Evolutionary conservation across 2,888 invertebrate species (phyloP).

Genomic region (Brenthis hecate): DNA sequence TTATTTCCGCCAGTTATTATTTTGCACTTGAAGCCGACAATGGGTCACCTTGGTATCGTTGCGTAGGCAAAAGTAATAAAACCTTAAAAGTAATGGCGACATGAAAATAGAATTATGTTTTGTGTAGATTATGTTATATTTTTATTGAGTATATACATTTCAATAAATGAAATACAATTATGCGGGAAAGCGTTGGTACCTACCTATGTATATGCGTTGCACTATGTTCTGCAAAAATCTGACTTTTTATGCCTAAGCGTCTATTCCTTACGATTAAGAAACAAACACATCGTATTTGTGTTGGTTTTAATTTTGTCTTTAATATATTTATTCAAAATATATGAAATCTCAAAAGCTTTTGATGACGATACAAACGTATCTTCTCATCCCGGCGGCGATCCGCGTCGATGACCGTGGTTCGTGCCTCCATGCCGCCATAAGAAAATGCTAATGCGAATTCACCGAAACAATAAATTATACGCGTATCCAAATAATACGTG

Average conservation of each 20-base stretch:
- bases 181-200: too few species aligned
- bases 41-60: slow-evolving; percentile 40
- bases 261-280: too few species aligned
- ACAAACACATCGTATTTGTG: too few species aligned
- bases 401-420: slow-evolving; percentile 35
- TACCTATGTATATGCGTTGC: too few species aligned
- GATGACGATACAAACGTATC: slow-evolving; percentile 13
- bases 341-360: not conserved
- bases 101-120: slow-evolving; percentile 11
- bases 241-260: too few species aligned
- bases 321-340: too few species aligned
- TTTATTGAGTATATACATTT: too few species aligned
- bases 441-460: slow-evolving; percentile 35
- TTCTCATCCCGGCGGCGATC: slow-evolving; percentile 34
- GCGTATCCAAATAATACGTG: not conserved
- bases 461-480: slow-evolving; percentile 31
- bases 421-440: slow-evolving; percentile 26
- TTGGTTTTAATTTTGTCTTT: too few species aligned
- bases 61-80: slow-evolving; percentile 34
- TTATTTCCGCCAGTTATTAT: slow-evolving; percentile 44
- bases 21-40: slow-evolving; percentile 45
- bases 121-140: too few species aligned
- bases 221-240: too few species aligned
- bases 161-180: too few species aligned
- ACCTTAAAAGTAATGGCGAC: slow-evolving; percentile 24